A percentile compares a stretch with the other conserved stretches of the same genome.
Evolutionary conservation across 2,888 invertebrate genomes (phyloP).

Genomic region (Sycophila texana): DNA sequence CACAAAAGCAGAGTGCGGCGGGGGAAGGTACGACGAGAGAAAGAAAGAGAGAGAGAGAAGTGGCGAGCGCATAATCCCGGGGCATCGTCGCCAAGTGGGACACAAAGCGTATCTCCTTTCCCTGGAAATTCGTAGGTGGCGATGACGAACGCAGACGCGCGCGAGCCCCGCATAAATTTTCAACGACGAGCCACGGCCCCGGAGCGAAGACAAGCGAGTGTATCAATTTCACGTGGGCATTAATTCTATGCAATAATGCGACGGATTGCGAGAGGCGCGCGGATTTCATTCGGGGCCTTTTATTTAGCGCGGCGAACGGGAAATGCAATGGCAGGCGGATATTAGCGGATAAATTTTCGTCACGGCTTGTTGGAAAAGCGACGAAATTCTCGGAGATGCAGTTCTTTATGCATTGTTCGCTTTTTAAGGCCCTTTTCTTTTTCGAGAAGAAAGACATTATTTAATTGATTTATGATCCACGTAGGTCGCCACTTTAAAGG

Average conservation of each 20-base stretch:
- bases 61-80: constrained; percentile 8
- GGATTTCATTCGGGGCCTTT: not conserved
- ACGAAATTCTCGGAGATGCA: not conserved
- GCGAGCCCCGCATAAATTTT: constrained; percentile 32
- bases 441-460: no score
- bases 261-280: not conserved
- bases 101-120: constrained; percentile 48
- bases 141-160: constrained; percentile 51
- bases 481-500: no score
- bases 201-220: not conserved
- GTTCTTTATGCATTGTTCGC: not conserved
- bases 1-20: not conserved
- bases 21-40: not conserved
- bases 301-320: not conserved
- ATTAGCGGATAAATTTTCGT: not conserved
- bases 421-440: no score
- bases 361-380: not conserved
- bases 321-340: not conserved
- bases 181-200: not conserved
- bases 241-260: constrained; percentile 45
- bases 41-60: constrained; percentile 3
- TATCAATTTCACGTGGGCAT: constrained; percentile 51
- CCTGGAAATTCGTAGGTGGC: constrained; percentile 55
- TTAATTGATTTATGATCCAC: no score
- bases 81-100: constrained; percentile 34